phyloP scores from a whole-genome alignment of 2,888 invertebrate species.

The Himalopsyche anomala region DNA sequence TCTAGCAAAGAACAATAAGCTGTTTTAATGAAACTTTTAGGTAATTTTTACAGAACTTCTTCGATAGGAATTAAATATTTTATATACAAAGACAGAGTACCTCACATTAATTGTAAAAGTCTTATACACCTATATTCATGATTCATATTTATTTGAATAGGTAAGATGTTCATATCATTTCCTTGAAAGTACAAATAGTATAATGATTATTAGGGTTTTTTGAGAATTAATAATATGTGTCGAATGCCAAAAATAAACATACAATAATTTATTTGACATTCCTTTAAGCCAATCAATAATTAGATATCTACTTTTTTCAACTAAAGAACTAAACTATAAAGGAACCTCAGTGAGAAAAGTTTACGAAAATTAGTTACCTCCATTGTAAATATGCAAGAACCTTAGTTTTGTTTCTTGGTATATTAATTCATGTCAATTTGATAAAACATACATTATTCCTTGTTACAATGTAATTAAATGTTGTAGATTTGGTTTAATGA shows the following conservation, averaged over 20 bases:
- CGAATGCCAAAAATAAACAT: constrained; percentile 33
- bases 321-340: neutral
- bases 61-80: constrained; percentile 28
- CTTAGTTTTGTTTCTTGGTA: too few relatives aligned
- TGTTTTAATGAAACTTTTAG: neutral
- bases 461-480: too few relatives aligned
- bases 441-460: too few relatives aligned
- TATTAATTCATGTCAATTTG: too few relatives aligned
- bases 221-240: constrained; percentile 2
- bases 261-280: constrained; percentile 24
- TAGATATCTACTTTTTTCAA: neutral
- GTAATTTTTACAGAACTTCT: neutral
- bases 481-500: too few relatives aligned
- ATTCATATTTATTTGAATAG: constrained; percentile 34
- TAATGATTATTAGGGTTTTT: constrained; percentile 1
- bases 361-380: too few relatives aligned
- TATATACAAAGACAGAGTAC: neutral
- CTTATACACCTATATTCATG: neutral
- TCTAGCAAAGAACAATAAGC: neutral
- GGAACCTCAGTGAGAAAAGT: neutral
- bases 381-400: too few relatives aligned
- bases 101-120: constrained; percentile 2
- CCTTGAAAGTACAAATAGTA: constrained; percentile 26
- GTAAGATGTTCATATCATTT: constrained; percentile 30
- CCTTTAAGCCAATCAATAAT: neutral